Percentiles rank a stretch among this genome's conserved stretches.
phyloP scores from a whole-genome alignment of 2,797 vertebrate species.

The Petrocephalus schoutedeni region DNA sequence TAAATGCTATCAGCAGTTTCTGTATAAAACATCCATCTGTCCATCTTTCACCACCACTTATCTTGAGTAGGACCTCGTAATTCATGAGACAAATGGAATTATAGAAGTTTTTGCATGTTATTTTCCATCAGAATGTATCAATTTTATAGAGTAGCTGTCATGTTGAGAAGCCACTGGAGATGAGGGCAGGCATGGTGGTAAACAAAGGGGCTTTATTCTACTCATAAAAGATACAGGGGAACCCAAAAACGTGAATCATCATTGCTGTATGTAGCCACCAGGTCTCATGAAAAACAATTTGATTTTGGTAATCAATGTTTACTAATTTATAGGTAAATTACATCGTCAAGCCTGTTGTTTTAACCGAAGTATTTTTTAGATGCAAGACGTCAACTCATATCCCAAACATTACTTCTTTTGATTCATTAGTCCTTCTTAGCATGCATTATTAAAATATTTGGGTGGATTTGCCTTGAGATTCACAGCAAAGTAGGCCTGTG shows the following conservation, averaged over 20 bases:
- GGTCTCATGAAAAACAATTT: neutral
- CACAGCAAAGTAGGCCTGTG: neutral
- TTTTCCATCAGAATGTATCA: neutral
- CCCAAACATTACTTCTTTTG: neutral
- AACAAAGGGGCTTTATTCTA: too few species aligned
- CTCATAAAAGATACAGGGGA: too few species aligned
- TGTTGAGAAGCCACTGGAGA: too few species aligned
- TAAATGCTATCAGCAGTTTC: neutral
- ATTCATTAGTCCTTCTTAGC: neutral
- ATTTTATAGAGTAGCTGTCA: neutral
- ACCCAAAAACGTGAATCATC: neutral
- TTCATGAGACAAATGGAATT: neutral
- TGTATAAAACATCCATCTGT: neutral
- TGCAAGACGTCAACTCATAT: neutral
- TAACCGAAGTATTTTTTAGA: neutral
- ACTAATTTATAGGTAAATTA: neutral
- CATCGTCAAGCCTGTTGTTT: neutral
- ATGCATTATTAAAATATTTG: neutral
- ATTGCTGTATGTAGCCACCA: neutral
- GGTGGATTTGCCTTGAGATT: constrained; percentile 8
- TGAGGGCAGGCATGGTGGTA: too few species aligned
- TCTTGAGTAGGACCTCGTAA: neutral
- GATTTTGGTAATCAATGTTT: too few species aligned
- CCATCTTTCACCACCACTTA: neutral
- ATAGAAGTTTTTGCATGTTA: neutral